Evolutionary conservation across 2,113 vertebrate genomes (phyloP).

Genomic region (Alces alces): DNA sequence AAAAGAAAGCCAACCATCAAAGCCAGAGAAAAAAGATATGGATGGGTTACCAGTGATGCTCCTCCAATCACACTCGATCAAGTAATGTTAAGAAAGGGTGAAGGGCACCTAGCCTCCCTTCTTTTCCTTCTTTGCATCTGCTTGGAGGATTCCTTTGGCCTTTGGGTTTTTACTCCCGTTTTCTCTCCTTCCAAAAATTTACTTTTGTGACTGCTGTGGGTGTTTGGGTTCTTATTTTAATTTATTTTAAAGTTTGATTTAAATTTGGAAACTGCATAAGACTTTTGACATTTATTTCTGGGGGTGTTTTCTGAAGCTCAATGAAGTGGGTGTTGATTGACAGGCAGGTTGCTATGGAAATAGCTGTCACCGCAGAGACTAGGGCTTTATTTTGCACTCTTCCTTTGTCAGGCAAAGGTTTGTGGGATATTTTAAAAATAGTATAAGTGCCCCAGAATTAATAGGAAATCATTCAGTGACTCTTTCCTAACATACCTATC

Average conservation of each 20-base stretch:
- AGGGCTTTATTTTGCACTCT: constrained; percentile 65
- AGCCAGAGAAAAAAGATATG: not conserved
- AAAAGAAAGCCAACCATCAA: not conserved
- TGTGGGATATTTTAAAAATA: constrained; percentile 76
- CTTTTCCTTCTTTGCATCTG: not conserved
- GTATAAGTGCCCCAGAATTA: constrained; percentile 60
- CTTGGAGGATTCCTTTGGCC: not conserved
- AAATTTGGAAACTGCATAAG: constrained; percentile 75
- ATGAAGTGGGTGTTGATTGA: constrained; percentile 75
- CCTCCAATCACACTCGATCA: not conserved
- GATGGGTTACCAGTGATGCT: not conserved
- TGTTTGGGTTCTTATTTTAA: constrained; percentile 73
- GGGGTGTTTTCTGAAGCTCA: constrained; percentile 72
- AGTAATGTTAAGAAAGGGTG: not conserved
- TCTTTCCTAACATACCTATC: constrained; percentile 43
- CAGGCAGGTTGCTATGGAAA: constrained; percentile 67
- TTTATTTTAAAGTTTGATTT: constrained; percentile 74
- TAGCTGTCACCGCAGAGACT: constrained; percentile 60
- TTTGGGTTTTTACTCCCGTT: constrained; percentile 42
- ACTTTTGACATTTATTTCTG: constrained; percentile 69
- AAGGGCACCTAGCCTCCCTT: not conserved
- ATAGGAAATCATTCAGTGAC: constrained; percentile 27
- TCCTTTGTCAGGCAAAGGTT: constrained; percentile 68
- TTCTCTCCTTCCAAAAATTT: constrained; percentile 54
- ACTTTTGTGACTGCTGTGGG: constrained; percentile 63